Evolutionary conservation across 2,888 invertebrate genomes (phyloP), one percentile per base, ranked within the genome.

Genomic region (Drosophila vallismaia): DNA sequence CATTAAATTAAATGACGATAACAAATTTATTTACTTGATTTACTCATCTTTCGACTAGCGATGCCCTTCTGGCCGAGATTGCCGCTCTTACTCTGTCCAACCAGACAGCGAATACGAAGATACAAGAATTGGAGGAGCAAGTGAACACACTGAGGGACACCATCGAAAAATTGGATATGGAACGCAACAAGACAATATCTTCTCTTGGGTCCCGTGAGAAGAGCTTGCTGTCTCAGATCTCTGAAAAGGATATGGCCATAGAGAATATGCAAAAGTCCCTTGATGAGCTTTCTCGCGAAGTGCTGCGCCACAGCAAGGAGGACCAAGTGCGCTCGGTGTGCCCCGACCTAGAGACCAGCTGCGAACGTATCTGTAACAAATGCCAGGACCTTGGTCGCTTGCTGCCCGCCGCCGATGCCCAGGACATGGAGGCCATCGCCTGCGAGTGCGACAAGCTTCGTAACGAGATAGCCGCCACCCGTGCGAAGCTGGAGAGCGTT

Each of bases 151-250:
- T 90, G 7, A 84, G 80, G 36, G 45, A 75, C 42, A 83, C 69
- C 26, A 76, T 87, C 19, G 71, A 77, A 49, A 70, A 75, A 62
- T 71, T 89, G 66, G 86, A 89, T 57, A 78, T 87, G 80, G 88
- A 90, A 74, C 88, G 88, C 73, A 81, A 88, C 46, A 81, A 85
- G n/a, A 81, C 77, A 8, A 75, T 88, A 6, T 83, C 93, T 93
- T 55, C 92, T 78, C 93, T 92, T 72, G 92, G 94, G 66, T 92
- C 92, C 19, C 89, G 93, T 5, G 92, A 93, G 86, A 91, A 89
- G 5, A 94, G 94, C 80, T 83, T 94, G 4, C 74, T 94, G 0
- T 92, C 92, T 1, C 88, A 92, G 0, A 77, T 94, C 31, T 90
- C 92, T 26, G 93, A 94, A 28, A 89, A 90, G 64, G 78, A 88